These are phyloP conservation scores for Galaxias olidus DNA, from an alignment of 2,797 vertebrate genomes.

Conservation along the genomic window DNA sequence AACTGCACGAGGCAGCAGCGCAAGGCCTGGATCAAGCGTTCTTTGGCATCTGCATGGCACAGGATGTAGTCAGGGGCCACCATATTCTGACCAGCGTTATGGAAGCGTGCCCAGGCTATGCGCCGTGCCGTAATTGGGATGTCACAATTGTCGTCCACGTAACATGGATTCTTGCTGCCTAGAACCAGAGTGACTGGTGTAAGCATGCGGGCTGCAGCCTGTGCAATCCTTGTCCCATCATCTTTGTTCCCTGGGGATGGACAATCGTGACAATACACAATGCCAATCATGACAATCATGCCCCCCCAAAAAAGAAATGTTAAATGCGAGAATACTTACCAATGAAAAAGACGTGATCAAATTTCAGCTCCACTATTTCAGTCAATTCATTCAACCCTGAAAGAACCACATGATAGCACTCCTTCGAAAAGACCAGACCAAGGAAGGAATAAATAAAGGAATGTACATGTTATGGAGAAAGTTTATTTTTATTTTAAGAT, in stretches of 20 bases:
- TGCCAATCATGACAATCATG: too few species aligned
- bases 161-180: slow-evolving; percentile 78
- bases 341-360: slow-evolving; percentile 77
- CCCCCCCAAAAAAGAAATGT: not conserved
- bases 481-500: not conserved
- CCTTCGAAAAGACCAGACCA: slow-evolving; percentile 55
- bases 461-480: too few species aligned
- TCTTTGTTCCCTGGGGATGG: slow-evolving; percentile 56
- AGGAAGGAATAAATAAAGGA: slow-evolving; percentile 18
- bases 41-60: slow-evolving; percentile 65
- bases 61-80: slow-evolving; percentile 76
- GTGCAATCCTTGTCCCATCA: slow-evolving; percentile 70
- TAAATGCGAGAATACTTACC: slow-evolving; percentile 49
- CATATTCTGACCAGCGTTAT: slow-evolving; percentile 75
- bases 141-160: slow-evolving; percentile 76
- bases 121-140: slow-evolving; percentile 62
- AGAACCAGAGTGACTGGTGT: slow-evolving; percentile 74
- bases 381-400: slow-evolving; percentile 58
- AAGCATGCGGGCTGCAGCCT: slow-evolving; percentile 65
- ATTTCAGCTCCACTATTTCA: slow-evolving; percentile 74
- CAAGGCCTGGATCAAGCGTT: slow-evolving; percentile 64
- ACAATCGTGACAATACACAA: slow-evolving; percentile 8
- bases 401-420: slow-evolving; percentile 75
- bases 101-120: slow-evolving; percentile 78
- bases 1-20: slow-evolving; percentile 69